Base-by-base conservation (phyloP, 2,113 vertebrate genomes). In the Leucoraja erinaceus region DNA sequence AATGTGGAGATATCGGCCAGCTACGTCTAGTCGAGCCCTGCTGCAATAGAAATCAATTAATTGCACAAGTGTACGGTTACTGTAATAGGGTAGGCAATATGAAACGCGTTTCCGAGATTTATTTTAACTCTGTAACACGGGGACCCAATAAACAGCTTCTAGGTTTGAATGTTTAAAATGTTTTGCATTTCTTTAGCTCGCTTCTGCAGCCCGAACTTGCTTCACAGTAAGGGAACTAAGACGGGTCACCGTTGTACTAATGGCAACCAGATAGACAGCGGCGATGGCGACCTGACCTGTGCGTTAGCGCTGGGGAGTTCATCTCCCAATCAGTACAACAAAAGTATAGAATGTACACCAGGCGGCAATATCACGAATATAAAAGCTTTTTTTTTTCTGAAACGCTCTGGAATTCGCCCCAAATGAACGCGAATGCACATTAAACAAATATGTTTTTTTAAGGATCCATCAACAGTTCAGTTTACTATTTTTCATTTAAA, bases 401-500 rank as follows among this genome's bases (percentile, higher is more conserved):
- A 63, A 33, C 22, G 61, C 68, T 12, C 33, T 5, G 18, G 90
- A 70, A 72, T 72, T 70, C 66, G 38, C 25, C 70, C 70, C 68
- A 91, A 91, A 38, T 72, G 25, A 38, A 72, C 16, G 25, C 22
- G 86, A 66, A 72, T 54, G 90, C 90, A 74, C 90, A 91, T 47
- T 28, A 91, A 91, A n/a, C 90, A 91, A 70, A 74, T 72, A 72
- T 91, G 38, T 47, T 54, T 88, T n/a, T 88, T 72, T 47, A 90
- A 91, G 10, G 68, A 91, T 47, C 68, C 7, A 54, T 74, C 90
- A 74, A 22, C 68, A 28, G 86, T 63, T 63, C n/a, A 90, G 31
- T 90, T 90, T 38, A 56, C 54, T 56, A 68, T 90, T 90, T 90
- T 91, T 38, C 61, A 90, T 38, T 31, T 70, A 90, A 90, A 90